A percentile compares a stretch with the other conserved stretches of the same genome.
Conservation (phyloP, 2,797 vertebrate species). For the Rhabdomys pumilio region DNA sequence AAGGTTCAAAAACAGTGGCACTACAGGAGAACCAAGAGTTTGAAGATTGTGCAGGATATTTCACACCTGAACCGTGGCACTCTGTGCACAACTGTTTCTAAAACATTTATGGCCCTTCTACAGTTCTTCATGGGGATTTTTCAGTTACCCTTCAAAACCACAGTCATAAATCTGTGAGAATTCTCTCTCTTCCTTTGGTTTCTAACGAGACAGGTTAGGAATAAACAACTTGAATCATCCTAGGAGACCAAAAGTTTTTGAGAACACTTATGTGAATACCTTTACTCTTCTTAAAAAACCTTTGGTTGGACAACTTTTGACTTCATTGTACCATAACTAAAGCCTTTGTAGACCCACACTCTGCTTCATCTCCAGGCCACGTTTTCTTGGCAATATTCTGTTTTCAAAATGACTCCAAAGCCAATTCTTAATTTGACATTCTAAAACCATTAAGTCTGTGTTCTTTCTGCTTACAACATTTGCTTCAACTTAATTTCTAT, state of each 20-base stretch:
- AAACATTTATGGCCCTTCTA: background rate
- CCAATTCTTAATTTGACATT: background rate
- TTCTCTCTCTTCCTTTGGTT: background rate
- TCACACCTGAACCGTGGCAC: background rate
- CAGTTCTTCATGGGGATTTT: background rate
- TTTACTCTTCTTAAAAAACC: background rate
- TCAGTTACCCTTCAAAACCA: background rate
- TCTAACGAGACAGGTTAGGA: background rate
- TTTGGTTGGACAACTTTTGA: background rate
- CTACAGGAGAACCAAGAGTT: background rate
- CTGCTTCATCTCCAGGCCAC: background rate
- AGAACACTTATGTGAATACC: background rate
- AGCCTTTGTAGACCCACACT: background rate
- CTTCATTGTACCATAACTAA: constrained; percentile 22
- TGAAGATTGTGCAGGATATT: too few relatives aligned
- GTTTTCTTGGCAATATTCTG: background rate
- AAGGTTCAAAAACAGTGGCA: background rate
- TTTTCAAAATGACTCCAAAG: background rate
- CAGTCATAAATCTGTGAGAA: background rate
- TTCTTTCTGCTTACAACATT: background rate
- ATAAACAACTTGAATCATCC: background rate
- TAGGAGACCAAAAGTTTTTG: background rate
- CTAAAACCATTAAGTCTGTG: background rate
- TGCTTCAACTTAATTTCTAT: background rate
- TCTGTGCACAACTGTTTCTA: background rate